Conservation (phyloP, 2,113 vertebrate species). For the Psittacara wagleri region DNA sequence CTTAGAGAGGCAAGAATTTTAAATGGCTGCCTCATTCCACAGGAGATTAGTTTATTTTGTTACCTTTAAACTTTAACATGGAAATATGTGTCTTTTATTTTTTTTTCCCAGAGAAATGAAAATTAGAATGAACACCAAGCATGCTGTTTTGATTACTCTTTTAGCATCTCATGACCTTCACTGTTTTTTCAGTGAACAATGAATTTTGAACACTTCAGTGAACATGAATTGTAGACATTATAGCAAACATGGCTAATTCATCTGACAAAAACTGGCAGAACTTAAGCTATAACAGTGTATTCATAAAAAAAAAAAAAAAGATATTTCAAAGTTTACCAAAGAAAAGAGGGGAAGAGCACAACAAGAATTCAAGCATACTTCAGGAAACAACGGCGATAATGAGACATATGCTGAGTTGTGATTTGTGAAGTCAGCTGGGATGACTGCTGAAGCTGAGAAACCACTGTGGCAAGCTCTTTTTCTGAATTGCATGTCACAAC, state of each 20-base stretch:
- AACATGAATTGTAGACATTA: background rate
- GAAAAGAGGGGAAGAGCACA: background rate
- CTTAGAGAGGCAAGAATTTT: background rate
- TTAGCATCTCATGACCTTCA: background rate
- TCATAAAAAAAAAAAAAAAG: background rate
- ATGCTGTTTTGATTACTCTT: background rate
- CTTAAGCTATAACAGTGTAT: background rate
- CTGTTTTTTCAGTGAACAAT: background rate
- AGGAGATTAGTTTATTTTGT: background rate
- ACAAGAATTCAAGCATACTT: background rate
- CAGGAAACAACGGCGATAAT: background rate
- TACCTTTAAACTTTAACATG: conserved; percentile 23
- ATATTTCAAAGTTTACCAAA: background rate
- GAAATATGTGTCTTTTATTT: background rate
- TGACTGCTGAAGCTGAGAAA: background rate
- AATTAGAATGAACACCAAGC: background rate
- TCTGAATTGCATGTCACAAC: background rate
- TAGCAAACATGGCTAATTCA: background rate
- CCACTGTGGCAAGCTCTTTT: background rate
- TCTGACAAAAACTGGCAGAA: background rate
- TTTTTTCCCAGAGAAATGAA: background rate
- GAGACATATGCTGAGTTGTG: background rate
- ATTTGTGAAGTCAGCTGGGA: background rate
- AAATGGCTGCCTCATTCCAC: background rate
- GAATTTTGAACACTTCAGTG: background rate